Evolutionary conservation across 2,113 vertebrate genomes (phyloP).

Genomic region (Herpailurus yagouaroundi): DNA sequence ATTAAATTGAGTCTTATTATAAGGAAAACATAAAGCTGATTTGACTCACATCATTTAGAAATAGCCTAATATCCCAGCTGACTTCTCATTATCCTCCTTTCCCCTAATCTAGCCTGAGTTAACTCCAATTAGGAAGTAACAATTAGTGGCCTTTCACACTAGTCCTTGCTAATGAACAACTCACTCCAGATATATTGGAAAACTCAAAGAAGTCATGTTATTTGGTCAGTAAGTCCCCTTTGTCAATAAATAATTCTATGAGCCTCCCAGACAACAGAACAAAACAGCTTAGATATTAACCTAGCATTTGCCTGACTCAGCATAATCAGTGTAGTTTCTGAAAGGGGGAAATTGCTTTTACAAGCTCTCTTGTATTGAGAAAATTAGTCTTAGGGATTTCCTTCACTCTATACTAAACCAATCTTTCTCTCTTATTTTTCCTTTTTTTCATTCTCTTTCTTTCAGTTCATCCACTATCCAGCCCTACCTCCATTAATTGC

Average conservation of each 20-base stretch:
- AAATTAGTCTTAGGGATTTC: not conserved
- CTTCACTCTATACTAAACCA: not conserved
- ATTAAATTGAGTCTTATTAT: not conserved
- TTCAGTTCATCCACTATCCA: not conserved
- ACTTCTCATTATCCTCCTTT: not conserved
- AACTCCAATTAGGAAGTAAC: not conserved
- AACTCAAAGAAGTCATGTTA: conserved; percentile 22
- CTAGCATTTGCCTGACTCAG: not conserved
- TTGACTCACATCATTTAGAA: not conserved
- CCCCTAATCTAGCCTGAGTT: not conserved
- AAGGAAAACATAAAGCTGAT: not conserved
- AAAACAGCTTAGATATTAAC: not conserved
- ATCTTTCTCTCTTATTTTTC: not conserved
- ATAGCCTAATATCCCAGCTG: not conserved
- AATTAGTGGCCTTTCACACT: not conserved
- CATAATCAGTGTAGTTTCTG: not conserved
- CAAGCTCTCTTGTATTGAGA: conserved; percentile 13
- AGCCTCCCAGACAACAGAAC: not conserved
- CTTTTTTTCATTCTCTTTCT: not conserved
- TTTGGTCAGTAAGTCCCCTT: not conserved
- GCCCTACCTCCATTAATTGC: not conserved
- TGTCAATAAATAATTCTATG: conserved; percentile 15
- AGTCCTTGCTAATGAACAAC: not conserved
- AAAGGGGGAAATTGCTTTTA: conserved; percentile 52
- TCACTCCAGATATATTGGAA: not conserved